Conservation (phyloP, 1,140 invertebrate species). For the Pseudomyrmex pallidus region DNA sequence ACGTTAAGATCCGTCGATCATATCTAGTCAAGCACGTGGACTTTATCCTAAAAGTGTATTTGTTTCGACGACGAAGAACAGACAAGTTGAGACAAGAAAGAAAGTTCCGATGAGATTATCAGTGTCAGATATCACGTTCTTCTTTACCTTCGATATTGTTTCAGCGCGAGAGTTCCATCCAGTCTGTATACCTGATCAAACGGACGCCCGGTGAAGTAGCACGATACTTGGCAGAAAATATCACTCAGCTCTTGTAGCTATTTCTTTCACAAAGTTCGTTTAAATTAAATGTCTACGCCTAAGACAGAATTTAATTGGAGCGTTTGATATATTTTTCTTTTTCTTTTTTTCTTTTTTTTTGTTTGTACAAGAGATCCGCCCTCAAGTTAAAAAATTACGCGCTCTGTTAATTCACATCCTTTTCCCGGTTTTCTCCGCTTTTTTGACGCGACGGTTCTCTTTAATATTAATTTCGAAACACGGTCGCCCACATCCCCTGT, state of each 20-base stretch:
- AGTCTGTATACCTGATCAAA: background rate
- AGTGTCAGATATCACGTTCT: constrained; percentile 60
- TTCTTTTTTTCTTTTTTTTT: too few species aligned
- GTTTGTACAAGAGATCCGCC: background rate
- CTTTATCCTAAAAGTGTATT: constrained; percentile 45
- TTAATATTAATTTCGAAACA: constrained; percentile 22
- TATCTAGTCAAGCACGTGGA: constrained; percentile 50
- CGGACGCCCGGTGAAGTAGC: background rate
- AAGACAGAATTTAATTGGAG: background rate
- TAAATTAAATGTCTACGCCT: background rate
- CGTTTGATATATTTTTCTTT: background rate
- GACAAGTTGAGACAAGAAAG: constrained; percentile 31
- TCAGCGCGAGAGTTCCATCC: constrained; percentile 17
- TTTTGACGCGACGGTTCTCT: constrained; percentile 4
- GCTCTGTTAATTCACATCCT: background rate
- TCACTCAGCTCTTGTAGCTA: too few species aligned
- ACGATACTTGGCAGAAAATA: background rate
- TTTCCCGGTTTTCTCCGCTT: too few species aligned
- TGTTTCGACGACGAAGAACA: constrained; percentile 18
- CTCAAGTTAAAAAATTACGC: background rate
- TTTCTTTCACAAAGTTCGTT: too few species aligned
- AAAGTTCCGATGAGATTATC: constrained; percentile 65
- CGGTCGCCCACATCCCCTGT: background rate
- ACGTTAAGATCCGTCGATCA: constrained; percentile 78
- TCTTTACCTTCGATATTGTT: constrained; percentile 56